A percentile compares a stretch with the other conserved stretches of the same genome.
Conservation (phyloP, 2,888 invertebrate species). For the Cryptophagus acutangulus region DNA sequence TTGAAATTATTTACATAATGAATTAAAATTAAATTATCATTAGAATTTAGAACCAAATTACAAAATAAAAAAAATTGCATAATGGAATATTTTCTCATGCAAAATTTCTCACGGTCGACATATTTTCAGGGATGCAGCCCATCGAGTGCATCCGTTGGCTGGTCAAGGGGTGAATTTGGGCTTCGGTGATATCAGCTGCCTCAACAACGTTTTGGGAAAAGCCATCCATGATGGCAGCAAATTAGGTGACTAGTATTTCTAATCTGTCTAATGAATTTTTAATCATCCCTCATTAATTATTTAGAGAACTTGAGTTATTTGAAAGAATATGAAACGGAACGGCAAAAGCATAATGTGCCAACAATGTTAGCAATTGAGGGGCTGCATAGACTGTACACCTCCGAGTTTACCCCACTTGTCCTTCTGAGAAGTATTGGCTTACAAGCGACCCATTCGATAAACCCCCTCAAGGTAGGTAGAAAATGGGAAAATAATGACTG, state of each 20-base stretch:
- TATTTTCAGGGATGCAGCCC: slow-evolving; percentile 73
- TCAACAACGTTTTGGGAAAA: slow-evolving; percentile 67
- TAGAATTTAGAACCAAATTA: no score
- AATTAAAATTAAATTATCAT: no score
- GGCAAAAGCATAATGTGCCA: slow-evolving; percentile 84
- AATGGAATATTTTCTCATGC: no score
- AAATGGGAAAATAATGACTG: no score
- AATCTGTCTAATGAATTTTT: slow-evolving; percentile 2
- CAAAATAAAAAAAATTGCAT: no score
- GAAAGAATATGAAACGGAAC: slow-evolving; percentile 73
- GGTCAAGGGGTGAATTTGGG: slow-evolving; percentile 98
- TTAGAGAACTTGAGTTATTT: slow-evolving; percentile 66
- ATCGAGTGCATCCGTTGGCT: slow-evolving; percentile 92
- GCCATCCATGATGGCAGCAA: slow-evolving; percentile 69
- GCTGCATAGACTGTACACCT: slow-evolving; percentile 76
- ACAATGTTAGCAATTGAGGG: slow-evolving; percentile 84
- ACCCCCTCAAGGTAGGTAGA: slow-evolving; percentile 72
- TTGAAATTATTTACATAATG: no score
- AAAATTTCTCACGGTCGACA: no score
- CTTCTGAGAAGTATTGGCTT: slow-evolving; percentile 77
- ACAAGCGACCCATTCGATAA: slow-evolving; percentile 71
- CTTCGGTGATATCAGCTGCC: slow-evolving; percentile 80
- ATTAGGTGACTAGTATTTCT: slow-evolving; percentile 53
- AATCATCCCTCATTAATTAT: no score
- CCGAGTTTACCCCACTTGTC: slow-evolving; percentile 68